These are phyloP conservation scores for Hucho hucho DNA, from an alignment of 2,113 vertebrate genomes.

Conservation along the genomic window DNA sequence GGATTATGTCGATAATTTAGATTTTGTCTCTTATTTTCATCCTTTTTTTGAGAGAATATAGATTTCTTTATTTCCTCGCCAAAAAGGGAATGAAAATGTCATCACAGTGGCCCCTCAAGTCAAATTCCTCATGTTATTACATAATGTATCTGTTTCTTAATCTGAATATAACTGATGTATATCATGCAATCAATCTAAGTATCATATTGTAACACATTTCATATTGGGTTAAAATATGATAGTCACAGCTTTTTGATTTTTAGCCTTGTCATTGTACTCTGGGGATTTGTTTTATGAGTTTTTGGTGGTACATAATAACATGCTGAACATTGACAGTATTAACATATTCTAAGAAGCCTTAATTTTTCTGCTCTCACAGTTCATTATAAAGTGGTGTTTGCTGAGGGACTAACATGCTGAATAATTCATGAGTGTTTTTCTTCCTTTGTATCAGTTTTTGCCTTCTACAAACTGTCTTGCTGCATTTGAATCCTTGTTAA, in stretches of 20 bases:
- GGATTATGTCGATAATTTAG: conserved; percentile 46
- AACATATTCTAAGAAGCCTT: conserved; percentile 40
- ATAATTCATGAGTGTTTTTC: conserved; percentile 55
- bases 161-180: no score
- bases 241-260: not conserved
- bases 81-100: conserved; percentile 24
- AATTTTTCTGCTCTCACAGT: conserved; percentile 43
- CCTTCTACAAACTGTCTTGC: conserved; percentile 36
- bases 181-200: not conserved
- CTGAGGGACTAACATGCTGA: conserved; percentile 38
- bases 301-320: conserved; percentile 18
- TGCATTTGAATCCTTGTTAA: conserved; percentile 49
- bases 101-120: conserved; percentile 31
- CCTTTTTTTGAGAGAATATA: conserved; percentile 43
- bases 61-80: conserved; percentile 32
- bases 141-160: not conserved
- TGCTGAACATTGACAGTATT: conserved; percentile 31
- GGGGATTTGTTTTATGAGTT: conserved; percentile 6
- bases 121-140: not conserved
- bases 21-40: conserved; percentile 45
- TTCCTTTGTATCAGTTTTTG: conserved; percentile 36
- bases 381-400: conserved; percentile 43
- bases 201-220: conserved; percentile 9
- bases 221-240: not conserved
- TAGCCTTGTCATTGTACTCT: not conserved